These are phyloP conservation scores for Carassius gibelio DNA, from an alignment of 2,113 vertebrate species.

Conservation along the genomic window DNA sequence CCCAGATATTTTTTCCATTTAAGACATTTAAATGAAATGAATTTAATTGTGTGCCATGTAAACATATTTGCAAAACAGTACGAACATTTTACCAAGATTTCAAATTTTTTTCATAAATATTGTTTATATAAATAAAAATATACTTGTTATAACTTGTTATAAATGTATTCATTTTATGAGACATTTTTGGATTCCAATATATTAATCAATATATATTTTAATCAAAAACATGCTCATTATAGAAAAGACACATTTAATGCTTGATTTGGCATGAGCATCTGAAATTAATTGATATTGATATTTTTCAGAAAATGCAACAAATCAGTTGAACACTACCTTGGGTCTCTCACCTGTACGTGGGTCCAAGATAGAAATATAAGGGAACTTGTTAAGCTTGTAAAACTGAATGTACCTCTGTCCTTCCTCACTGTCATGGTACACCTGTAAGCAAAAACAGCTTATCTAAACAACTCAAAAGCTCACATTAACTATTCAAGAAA, in stretches of 20 bases:
- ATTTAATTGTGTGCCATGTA: not conserved
- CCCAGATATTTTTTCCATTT: not conserved
- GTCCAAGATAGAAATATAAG: constrained; percentile 97
- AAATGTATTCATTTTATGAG: not conserved
- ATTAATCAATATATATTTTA: not conserved
- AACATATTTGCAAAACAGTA: not conserved
- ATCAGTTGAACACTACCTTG: not conserved
- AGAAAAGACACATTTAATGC: not conserved
- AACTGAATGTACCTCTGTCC: constrained; percentile 99
- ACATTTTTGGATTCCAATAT: not conserved
- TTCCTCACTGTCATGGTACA: constrained; percentile 98
- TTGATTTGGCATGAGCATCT: too few species aligned
- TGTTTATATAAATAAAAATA: not conserved
- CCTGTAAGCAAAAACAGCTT: constrained; percentile 70
- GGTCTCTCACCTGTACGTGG: constrained; percentile 87
- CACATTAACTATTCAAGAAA: not conserved
- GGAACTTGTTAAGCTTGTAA: constrained; percentile 97
- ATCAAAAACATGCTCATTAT: not conserved
- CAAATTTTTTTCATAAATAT: not conserved
- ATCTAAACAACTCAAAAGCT: constrained; percentile 1
- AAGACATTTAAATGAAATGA: not conserved
- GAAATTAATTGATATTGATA: not conserved
- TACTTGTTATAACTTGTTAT: not conserved
- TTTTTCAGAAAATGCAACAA: not conserved
- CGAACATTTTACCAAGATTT: not conserved